Percentiles rank a stretch among this genome's conserved stretches.
These are phyloP conservation scores for Callopanchax toddi DNA, from an alignment of 2,113 vertebrate genomes.

Conservation along the genomic window DNA sequence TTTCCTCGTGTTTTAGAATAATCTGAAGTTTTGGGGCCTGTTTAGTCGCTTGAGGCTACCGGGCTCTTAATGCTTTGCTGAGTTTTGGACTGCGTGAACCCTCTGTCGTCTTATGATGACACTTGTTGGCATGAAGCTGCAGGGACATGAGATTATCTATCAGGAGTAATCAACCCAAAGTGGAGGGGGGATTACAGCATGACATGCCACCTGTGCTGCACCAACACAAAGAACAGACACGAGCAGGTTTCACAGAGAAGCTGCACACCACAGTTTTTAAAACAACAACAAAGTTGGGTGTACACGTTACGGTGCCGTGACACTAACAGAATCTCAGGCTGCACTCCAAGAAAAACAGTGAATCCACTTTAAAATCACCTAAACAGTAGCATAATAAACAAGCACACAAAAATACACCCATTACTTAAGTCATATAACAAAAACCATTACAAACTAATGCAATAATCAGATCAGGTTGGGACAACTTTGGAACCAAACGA, in stretches of 20 bases:
- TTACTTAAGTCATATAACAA: slow-evolving; percentile 84
- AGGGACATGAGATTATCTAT: slow-evolving; percentile 18
- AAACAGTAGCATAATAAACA: slow-evolving; percentile 86
- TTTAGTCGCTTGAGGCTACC: slow-evolving; percentile 16
- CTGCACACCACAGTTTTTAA: slow-evolving; percentile 22
- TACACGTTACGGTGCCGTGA: slow-evolving; percentile 14
- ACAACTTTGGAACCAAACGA: slow-evolving; percentile 66
- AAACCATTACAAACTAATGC: slow-evolving; percentile 53
- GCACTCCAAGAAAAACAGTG: slow-evolving; percentile 25
- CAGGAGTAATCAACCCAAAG: slow-evolving; percentile 37
- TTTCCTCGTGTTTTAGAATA: not conserved
- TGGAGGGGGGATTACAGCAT: slow-evolving; percentile 13
- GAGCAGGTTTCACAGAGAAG: not conserved
- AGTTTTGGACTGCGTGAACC: not conserved
- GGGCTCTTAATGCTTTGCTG: slow-evolving; percentile 13
- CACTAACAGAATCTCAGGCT: slow-evolving; percentile 5
- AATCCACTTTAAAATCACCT: slow-evolving; percentile 59
- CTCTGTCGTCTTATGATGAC: slow-evolving; percentile 18
- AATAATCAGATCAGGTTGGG: slow-evolving; percentile 40
- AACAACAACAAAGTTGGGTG: slow-evolving; percentile 5
- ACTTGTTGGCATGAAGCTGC: slow-evolving; percentile 11
- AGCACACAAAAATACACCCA: slow-evolving; percentile 79
- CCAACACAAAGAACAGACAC: slow-evolving; percentile 25
- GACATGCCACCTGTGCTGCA: slow-evolving; percentile 35
- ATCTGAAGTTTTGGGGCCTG: not conserved